Percentiles rank a stretch among this genome's conserved stretches.
These are phyloP conservation scores for Platysternon megacephalum DNA, from an alignment of 2,113 vertebrate species.

Conservation along the genomic window DNA sequence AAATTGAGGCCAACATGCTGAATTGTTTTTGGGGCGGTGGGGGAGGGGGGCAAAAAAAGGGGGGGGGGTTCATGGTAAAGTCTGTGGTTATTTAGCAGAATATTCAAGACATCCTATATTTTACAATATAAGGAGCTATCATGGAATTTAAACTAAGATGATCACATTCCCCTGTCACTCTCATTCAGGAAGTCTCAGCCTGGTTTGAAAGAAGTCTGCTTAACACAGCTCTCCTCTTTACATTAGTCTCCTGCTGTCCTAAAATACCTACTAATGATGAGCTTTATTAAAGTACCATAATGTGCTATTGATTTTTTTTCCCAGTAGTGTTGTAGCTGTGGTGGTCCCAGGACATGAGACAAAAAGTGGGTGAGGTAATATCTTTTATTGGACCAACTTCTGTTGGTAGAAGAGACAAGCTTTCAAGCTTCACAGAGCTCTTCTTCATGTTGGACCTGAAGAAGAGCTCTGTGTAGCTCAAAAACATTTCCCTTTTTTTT, in stretches of 20 bases:
- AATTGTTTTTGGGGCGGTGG: not conserved
- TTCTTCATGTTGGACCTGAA: not conserved
- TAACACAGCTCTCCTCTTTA: not conserved
- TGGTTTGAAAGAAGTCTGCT: not conserved
- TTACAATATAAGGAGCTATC: not conserved
- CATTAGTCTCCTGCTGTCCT: not conserved
- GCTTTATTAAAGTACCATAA: not conserved
- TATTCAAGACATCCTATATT: not conserved
- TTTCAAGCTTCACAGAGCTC: not conserved
- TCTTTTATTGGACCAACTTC: not conserved
- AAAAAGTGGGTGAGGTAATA: not conserved
- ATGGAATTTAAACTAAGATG: not conserved
- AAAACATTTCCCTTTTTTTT: not conserved
- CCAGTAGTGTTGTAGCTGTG: not conserved
- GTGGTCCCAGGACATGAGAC: not conserved
- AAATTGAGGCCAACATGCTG: constrained; percentile 12
- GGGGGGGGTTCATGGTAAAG: not conserved
- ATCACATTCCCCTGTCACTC: not conserved
- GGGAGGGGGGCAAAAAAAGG: not conserved
- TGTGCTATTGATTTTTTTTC: not conserved
- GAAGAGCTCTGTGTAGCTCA: not conserved
- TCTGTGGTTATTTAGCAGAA: constrained; percentile 20
- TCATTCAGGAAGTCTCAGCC: not conserved
- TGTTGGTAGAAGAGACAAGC: not conserved
- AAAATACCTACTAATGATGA: not conserved